These are phyloP conservation scores for Argya squamiceps DNA, from an alignment of 2,797 vertebrate genomes.

Conservation along the genomic window DNA sequence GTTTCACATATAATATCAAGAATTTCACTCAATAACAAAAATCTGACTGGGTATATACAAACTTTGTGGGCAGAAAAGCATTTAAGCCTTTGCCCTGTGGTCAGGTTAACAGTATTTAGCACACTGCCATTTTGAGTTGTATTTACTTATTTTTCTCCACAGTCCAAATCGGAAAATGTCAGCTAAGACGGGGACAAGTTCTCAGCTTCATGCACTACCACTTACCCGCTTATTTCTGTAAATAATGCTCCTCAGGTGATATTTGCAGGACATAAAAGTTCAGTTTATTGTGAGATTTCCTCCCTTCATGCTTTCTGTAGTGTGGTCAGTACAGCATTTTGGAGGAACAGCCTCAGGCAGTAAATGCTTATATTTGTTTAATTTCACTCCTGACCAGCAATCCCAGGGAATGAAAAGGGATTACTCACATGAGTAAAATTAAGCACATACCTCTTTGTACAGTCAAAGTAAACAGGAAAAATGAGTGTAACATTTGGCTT, in stretches of 20 bases:
- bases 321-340: background rate
- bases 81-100: background rate
- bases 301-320: background rate
- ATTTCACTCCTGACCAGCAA: background rate
- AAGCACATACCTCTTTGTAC: background rate
- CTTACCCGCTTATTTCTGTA: background rate
- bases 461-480: conserved; percentile 11
- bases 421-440: background rate
- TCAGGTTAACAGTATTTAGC: background rate
- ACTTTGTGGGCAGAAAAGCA: background rate
- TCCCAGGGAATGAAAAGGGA: background rate
- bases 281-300: background rate
- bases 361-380: background rate
- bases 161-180: background rate
- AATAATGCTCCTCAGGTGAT: background rate
- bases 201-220: background rate
- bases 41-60: background rate
- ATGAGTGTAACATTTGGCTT: background rate
- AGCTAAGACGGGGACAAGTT: background rate
- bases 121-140: background rate
- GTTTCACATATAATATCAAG: background rate
- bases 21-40: background rate
- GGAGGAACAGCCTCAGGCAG: background rate
- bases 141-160: background rate
- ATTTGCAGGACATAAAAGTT: background rate